A percentile compares a stretch with the other conserved stretches of the same genome.
Evolutionary conservation across 2,113 vertebrate genomes (phyloP).

Genomic region (Oreotrochilus melanogaster): DNA sequence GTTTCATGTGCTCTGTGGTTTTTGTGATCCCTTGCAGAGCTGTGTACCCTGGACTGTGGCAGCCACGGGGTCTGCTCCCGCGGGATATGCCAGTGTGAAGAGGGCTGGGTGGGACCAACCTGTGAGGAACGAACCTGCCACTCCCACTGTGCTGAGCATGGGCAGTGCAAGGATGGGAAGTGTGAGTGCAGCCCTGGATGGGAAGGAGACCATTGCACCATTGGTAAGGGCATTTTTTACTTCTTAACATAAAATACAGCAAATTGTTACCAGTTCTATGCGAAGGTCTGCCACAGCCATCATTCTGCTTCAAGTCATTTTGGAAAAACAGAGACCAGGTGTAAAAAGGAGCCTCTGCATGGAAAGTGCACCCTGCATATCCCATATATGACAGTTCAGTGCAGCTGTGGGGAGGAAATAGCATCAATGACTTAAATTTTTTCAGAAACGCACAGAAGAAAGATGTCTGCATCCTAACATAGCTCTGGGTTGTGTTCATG

Average conservation of each 20-base stretch:
- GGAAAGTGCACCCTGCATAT: neutral
- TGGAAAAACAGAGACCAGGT: neutral
- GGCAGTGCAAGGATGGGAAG: constrained; percentile 93
- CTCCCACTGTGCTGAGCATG: constrained; percentile 92
- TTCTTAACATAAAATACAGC: neutral
- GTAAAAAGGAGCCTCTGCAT: neutral
- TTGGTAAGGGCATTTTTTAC: constrained; percentile 84
- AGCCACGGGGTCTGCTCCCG: constrained; percentile 90
- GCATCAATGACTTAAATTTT: neutral
- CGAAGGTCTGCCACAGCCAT: neutral
- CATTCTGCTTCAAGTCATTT: neutral
- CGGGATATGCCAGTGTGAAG: constrained; percentile 92
- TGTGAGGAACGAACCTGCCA: constrained; percentile 93
- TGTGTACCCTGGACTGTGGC: constrained; percentile 92
- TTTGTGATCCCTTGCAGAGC: constrained; percentile 76
- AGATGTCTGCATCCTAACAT: neutral
- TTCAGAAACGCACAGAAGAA: neutral
- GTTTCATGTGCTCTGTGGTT: fast-evolving
- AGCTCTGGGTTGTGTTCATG: neutral
- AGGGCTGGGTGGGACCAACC: constrained; percentile 91
- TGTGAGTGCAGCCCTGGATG: constrained; percentile 97
- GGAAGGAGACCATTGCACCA: constrained; percentile 98
- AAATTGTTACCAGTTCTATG: neutral
- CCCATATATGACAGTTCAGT: neutral
- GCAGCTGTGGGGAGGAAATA: neutral